Percentiles rank a stretch among this genome's conserved stretches.
Evolutionary conservation across 2,113 vertebrate genomes (phyloP).

Genomic region (Natator depressus): DNA sequence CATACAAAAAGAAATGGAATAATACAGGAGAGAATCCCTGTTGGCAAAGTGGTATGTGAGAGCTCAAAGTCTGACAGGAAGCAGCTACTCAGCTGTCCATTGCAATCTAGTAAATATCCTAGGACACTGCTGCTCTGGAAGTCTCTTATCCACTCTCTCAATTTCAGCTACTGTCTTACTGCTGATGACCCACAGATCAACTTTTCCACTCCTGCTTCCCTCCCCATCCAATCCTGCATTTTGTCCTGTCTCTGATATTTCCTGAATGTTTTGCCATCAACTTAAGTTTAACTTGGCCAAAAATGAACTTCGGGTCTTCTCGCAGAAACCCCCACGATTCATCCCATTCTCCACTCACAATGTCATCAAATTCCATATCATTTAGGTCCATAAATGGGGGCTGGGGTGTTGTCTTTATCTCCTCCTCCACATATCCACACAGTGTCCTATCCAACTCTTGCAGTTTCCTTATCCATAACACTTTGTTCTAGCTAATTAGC

Average conservation of each 20-base stretch:
- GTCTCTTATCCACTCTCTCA: not conserved
- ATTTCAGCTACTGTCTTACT: not conserved
- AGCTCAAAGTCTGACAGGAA: not conserved
- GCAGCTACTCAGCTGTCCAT: not conserved
- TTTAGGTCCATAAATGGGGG: not conserved
- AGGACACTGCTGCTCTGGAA: not conserved
- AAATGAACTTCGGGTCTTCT: not conserved
- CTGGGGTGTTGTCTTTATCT: not conserved
- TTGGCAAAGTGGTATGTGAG: not conserved
- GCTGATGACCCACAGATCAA: not conserved
- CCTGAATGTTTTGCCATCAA: not conserved
- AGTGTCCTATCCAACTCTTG: not conserved
- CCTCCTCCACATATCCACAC: not conserved
- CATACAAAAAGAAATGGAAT: not conserved
- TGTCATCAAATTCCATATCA: fast-evolving
- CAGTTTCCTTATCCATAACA: not conserved
- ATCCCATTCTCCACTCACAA: not conserved
- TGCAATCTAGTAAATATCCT: fast-evolving
- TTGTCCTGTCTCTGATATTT: not conserved
- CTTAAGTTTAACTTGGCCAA: not conserved
- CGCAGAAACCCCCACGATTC: not conserved
- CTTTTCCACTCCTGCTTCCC: not conserved
- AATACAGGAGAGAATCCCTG: not conserved
- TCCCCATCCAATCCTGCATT: not conserved
- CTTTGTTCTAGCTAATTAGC: not conserved